Percentiles rank a stretch among this genome's conserved stretches.
Evolutionary conservation across 2,797 vertebrate species (phyloP).

Genomic region (Adelosebastes latens): DNA sequence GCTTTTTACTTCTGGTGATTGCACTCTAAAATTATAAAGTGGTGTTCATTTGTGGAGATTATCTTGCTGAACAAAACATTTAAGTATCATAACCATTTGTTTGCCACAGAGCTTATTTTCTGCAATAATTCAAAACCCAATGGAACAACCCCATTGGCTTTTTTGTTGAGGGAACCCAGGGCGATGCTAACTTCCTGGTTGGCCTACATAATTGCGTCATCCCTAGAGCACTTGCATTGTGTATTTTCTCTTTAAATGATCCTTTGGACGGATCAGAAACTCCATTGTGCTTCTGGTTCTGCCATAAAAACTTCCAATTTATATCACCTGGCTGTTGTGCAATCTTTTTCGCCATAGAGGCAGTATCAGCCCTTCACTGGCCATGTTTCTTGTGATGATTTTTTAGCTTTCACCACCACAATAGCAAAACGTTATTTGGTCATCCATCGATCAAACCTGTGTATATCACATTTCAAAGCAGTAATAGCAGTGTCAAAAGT

Average conservation of each 20-base stretch:
- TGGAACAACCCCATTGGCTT: too few species aligned
- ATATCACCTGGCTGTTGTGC: neutral
- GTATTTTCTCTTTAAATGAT: neutral
- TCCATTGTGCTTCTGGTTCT: neutral
- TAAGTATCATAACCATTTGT: too few species aligned
- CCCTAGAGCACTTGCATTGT: too few species aligned
- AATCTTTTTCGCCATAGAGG: neutral
- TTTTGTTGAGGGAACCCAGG: too few species aligned
- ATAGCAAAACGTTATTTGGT: neutral
- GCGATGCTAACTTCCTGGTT: too few species aligned
- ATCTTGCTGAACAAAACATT: too few species aligned
- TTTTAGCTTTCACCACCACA: neutral
- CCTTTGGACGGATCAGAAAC: neutral
- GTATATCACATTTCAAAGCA: neutral
- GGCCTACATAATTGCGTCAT: too few species aligned
- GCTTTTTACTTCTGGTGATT: too few species aligned
- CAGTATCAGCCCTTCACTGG: neutral
- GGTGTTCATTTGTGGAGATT: neutral
- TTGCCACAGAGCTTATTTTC: too few species aligned
- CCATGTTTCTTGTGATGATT: neutral
- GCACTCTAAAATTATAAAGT: too few species aligned
- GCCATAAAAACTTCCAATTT: neutral
- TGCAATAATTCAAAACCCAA: too few species aligned
- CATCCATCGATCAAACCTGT: conserved; percentile 19
- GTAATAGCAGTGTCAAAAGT: conserved; percentile 15